Percentiles rank a stretch among this genome's conserved stretches.
phyloP scores from a whole-genome alignment of 2,113 vertebrate species.

The Tetrax tetrax region DNA sequence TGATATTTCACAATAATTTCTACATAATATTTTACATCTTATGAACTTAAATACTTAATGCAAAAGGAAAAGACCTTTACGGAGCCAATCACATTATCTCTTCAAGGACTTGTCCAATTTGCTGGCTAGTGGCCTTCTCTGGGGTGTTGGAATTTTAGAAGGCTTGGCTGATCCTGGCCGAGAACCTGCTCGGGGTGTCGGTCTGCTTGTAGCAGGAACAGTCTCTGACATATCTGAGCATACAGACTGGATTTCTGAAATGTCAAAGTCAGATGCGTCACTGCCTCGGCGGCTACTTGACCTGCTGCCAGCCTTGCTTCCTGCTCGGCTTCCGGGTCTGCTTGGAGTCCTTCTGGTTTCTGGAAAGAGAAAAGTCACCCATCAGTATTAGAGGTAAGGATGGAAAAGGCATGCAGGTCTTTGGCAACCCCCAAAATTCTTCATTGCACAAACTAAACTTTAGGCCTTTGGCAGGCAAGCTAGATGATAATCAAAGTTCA shows the following conservation, averaged over 20 bases:
- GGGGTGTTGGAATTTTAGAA: conserved; percentile 96
- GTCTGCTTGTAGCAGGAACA: conserved; percentile 80
- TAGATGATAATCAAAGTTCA: neutral
- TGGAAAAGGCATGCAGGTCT: neutral
- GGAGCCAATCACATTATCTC: conserved; percentile 87
- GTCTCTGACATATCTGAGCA: conserved; percentile 92
- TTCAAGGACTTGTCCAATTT: conserved; percentile 90
- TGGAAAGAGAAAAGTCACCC: conserved; percentile 42
- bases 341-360: conserved; percentile 85
- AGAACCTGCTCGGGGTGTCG: conserved; percentile 82
- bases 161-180: conserved; percentile 86
- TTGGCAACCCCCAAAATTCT: neutral
- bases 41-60: conserved; percentile 90
- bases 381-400: neutral
- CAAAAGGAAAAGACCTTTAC: conserved; percentile 72
- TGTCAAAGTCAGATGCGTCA: conserved; percentile 98
- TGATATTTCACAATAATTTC: conserved; percentile 91
- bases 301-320: conserved; percentile 96
- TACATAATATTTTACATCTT: conserved; percentile 98
- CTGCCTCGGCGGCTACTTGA: conserved; percentile 95
- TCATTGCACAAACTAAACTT: neutral
- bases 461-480: neutral
- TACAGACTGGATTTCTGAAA: conserved; percentile 97
- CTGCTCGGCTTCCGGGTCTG: conserved; percentile 83
- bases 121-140: conserved; percentile 87